phyloP scores from a whole-genome alignment of 1,140 invertebrate genomes.

The Ceratina calcarata region DNA sequence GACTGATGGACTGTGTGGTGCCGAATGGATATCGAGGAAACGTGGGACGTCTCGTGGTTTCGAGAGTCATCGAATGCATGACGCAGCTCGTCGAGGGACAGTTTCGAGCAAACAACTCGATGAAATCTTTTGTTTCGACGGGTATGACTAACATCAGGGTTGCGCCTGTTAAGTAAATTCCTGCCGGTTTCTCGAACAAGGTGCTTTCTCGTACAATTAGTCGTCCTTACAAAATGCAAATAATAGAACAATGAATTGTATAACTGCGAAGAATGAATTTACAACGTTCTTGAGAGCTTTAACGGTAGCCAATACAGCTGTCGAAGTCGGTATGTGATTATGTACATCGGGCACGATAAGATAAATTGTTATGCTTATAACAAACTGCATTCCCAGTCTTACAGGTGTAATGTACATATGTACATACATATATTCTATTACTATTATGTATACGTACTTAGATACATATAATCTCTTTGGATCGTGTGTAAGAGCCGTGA shows the following conservation, averaged over 20 bases:
- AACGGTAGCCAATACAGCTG: neutral
- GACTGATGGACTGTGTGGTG: neutral
- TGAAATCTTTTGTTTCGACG: slow-evolving; percentile 49
- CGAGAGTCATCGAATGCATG: slow-evolving; percentile 36
- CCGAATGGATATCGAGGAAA: slow-evolving; percentile 9
- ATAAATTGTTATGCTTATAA: slow-evolving; percentile 9
- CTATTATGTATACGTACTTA: neutral
- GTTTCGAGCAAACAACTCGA: slow-evolving; percentile 20
- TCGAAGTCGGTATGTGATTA: neutral
- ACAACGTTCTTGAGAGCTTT: neutral
- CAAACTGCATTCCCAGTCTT: slow-evolving; percentile 43
- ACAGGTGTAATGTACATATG: neutral
- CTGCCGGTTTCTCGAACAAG: slow-evolving; percentile 30
- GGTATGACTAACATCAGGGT: slow-evolving; percentile 47
- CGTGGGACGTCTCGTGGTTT: slow-evolving; percentile 7
- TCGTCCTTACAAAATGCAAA: slow-evolving; percentile 37
- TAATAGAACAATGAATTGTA: neutral
- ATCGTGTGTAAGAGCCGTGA: neutral
- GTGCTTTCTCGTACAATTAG: slow-evolving; percentile 61
- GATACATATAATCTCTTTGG: neutral
- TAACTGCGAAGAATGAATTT: neutral
- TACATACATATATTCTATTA: slow-evolving; percentile 1
- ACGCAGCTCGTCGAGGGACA: slow-evolving; percentile 38
- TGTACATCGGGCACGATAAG: neutral
- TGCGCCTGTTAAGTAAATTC: slow-evolving; percentile 14